A percentile compares a stretch with the other conserved stretches of the same genome.
These are phyloP conservation scores for Brachyhypopomus gauderio DNA, from an alignment of 2,113 vertebrate genomes.

Conservation along the genomic window DNA sequence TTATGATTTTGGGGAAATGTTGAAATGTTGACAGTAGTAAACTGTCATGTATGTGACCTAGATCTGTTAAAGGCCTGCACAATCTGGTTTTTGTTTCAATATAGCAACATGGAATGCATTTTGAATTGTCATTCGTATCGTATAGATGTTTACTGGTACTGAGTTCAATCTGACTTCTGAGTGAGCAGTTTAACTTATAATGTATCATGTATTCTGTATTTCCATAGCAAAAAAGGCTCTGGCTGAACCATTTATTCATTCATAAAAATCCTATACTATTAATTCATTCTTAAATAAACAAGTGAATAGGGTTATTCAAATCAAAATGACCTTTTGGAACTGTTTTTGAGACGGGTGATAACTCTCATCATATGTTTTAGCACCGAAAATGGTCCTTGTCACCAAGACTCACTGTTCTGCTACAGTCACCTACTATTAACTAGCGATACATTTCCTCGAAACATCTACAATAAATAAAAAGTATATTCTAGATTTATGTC, in stretches of 20 bases:
- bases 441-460: too few relatives aligned
- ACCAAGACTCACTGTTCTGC: neutral
- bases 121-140: too few relatives aligned
- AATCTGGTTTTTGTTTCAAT: neutral
- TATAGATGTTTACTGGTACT: neutral
- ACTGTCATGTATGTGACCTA: too few relatives aligned
- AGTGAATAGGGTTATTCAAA: neutral
- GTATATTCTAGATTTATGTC: too few relatives aligned
- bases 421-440: neutral
- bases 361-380: too few relatives aligned
- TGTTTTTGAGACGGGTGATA: too few relatives aligned
- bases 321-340: neutral
- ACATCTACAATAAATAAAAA: too few relatives aligned
- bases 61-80: neutral
- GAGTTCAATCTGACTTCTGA: neutral
- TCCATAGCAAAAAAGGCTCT: neutral
- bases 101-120: neutral
- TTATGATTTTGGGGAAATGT: too few relatives aligned
- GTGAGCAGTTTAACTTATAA: neutral
- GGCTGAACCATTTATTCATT: neutral
- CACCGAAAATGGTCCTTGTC: constrained; percentile 6
- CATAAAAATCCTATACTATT: neutral
- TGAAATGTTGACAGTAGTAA: too few relatives aligned
- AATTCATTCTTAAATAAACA: neutral
- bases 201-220: neutral